Base-by-base conservation (phyloP, 2,888 invertebrate species). In the Cephonodes hylas region DNA sequence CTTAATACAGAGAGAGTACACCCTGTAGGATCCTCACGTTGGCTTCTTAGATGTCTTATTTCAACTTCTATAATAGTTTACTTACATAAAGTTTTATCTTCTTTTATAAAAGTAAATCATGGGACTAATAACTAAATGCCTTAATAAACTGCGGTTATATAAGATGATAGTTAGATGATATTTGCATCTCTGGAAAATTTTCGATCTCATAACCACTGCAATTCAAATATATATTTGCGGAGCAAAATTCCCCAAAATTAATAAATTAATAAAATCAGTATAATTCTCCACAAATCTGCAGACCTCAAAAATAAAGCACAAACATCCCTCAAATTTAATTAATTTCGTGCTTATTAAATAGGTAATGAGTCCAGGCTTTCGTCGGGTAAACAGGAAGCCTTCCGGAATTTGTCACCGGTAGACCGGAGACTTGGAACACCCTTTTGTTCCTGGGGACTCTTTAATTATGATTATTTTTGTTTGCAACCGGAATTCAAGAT, bases 381-480 rank as follows among this genome's bases (percentile, higher is more conserved):
- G 31, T 31, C 10, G 53, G 31, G 53, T 53, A 53, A 53, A 53
- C 53, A 31, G 31, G n/a, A n/a, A 20, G 31, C 53, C 27, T 53
- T 48, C 31, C 53, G 53, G 53, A 53, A 53, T 53, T 53, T 53
- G 53, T 53, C 53, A 53, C 53, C 27, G 53, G 53, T 25, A n/a
- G 18, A 27, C 53, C 53, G 27, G 53, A 20, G 53, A 18, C 18
- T 18, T 31, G 27, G 18, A 53, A 31, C 31, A 25, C 18, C 31
- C 53, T 53, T 46, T 53, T 27, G 27, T 53, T 31, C 18, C 18
- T 53, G 10, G 18, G 31, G 53, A 53, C 53, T 53, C 27, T 53
- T 53, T 53, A 31, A 53, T 53, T 53, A 53, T 53, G 53, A 53
- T 53, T 53, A 53, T 53, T 53, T 53, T 53, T 53, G 53, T 53